Percentiles rank a stretch among this genome's conserved stretches.
Evolutionary conservation across 2,888 invertebrate genomes (phyloP).

Genomic region (Polydrusus tereticollis): DNA sequence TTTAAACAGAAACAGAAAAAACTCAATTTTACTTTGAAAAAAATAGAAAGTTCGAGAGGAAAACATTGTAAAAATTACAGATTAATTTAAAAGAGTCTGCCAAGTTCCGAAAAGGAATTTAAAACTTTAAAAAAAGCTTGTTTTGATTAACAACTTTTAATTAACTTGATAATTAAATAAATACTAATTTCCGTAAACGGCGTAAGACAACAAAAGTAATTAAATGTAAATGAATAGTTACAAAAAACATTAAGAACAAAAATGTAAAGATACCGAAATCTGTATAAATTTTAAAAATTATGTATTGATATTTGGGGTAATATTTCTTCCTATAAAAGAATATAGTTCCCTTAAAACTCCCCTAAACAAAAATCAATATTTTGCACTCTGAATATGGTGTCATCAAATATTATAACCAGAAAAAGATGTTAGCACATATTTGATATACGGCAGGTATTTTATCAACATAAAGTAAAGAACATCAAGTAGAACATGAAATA

Average conservation of each 20-base stretch:
- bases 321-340: too few species aligned
- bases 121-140: slow-evolving; percentile 7
- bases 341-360: slow-evolving; percentile 4
- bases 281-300: too few species aligned
- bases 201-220: not conserved
- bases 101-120: not conserved
- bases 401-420: slow-evolving; percentile 47
- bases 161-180: slow-evolving; percentile 6
- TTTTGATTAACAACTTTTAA: slow-evolving; percentile 11
- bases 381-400: slow-evolving; percentile 33
- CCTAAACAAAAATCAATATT: slow-evolving; percentile 41
- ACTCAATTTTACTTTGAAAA: not conserved
- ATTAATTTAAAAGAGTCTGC: slow-evolving; percentile 6
- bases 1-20: not conserved
- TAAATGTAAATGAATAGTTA: not conserved
- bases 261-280: too few species aligned
- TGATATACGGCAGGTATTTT: slow-evolving; percentile 50
- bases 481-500: slow-evolving; percentile 51
- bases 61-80: slow-evolving; percentile 1
- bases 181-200: not conserved
- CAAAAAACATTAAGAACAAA: not conserved
- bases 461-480: slow-evolving; percentile 48
- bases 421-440: slow-evolving; percentile 47
- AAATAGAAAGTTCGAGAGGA: slow-evolving; percentile 1
- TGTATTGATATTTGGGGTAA: too few species aligned